phyloP scores from a whole-genome alignment of 2,113 vertebrate species.

The Mobula hypostoma region DNA sequence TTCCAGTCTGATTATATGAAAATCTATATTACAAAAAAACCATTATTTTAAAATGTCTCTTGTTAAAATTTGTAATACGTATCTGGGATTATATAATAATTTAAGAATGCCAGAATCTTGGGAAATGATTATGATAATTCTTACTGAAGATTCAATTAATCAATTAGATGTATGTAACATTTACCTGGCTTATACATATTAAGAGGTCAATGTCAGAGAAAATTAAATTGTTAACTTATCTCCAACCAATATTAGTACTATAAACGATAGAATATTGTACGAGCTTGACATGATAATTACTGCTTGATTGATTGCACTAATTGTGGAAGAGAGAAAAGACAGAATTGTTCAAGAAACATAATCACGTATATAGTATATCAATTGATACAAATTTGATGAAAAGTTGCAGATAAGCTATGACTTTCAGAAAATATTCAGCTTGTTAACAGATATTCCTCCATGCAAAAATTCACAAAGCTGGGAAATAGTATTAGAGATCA shows the following conservation, averaged over 20 bases:
- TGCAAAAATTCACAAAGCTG: not conserved
- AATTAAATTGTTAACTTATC: constrained; percentile 19
- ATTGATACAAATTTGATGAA: not conserved
- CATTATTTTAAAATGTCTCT: not conserved
- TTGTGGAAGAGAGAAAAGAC: constrained; percentile 22
- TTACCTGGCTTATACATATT: not conserved
- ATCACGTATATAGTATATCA: not conserved
- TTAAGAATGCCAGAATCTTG: not conserved
- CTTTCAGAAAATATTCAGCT: not conserved
- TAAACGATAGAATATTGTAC: no score
- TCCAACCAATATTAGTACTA: not conserved
- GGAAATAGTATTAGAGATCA: not conserved
- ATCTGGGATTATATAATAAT: not conserved
- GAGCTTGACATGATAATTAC: constrained; percentile 8
- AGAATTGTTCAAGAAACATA: not conserved
- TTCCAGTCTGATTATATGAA: not conserved
- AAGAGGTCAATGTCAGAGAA: not conserved
- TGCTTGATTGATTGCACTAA: constrained; percentile 3
- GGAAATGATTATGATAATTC: not conserved
- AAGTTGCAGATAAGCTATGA: not conserved
- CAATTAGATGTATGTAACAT: not conserved
- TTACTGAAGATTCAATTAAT: not conserved
- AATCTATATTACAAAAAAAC: not conserved
- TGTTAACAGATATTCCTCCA: not conserved
- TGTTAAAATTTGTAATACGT: not conserved